Evolutionary conservation across 2,888 invertebrate species (phyloP), one percentile per base, ranked within the genome.

Genomic region (Habroteleia sp.): DNA sequence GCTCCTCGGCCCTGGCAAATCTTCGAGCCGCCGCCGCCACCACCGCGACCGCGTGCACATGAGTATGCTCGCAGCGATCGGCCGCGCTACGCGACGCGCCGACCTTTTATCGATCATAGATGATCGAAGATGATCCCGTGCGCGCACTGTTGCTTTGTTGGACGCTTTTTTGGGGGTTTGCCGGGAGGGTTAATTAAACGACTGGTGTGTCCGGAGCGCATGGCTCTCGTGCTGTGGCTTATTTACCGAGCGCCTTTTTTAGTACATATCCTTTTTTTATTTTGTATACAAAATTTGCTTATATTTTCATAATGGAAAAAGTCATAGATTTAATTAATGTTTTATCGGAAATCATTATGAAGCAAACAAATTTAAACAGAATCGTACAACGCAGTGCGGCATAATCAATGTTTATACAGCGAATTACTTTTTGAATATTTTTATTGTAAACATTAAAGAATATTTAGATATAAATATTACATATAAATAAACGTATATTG

Each of bases 11-110:
- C 33, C 42, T 77, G 76, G 76, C 80, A 33, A 52, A 25, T 50
- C 17, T 44, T 29, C 29, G 13, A 13, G 27, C 27, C 14, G 42
- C 27, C 39, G 17, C 8, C n/a, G 16, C 35, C 14, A n/a, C n/a
- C n/a, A n/a, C n/a, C n/a, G 1, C 6, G n/a, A 13, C 54, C 23
- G 54, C 41, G 42, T 29, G 46, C 60, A 8, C 41, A 31, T 23
- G 27, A 37, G 7, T 31, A 46, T 74, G 74, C 77, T 29, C 29
- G 29, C 29, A 29, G 10, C 29, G 4, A 29, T 29, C 29, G 11
- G 20, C 81, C 81, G 65, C 79, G 81, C 68, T 74, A 82, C 84
- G 83, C 84, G 83, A 81, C 79, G 83, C 81, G 75, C 39, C 31
- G 42, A 41, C 42, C 41, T 33, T 44, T 41, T 65, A 68, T 74